These are phyloP conservation scores for Ectropis grisescens DNA, from an alignment of 1,140 invertebrate species.

Conservation along the genomic window DNA sequence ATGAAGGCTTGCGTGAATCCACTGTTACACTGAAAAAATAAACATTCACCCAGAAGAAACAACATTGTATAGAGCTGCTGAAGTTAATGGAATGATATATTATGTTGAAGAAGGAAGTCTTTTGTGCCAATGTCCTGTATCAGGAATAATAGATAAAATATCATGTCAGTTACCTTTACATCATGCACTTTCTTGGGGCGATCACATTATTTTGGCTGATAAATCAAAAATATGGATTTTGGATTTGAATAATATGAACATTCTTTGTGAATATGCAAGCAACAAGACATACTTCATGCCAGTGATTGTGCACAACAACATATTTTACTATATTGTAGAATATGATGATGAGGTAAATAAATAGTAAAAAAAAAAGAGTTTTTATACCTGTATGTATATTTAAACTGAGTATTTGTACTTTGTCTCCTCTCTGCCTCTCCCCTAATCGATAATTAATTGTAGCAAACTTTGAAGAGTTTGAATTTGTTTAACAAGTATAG, in stretches of 20 bases:
- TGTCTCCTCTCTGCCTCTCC: no score
- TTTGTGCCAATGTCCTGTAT: conserved; percentile 21
- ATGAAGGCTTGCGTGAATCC: not conserved
- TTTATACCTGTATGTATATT: conserved; percentile 1
- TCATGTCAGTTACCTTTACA: no score
- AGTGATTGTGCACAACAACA: conserved; percentile 23
- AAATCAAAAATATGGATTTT: conserved; percentile 39
- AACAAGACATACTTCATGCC: conserved; percentile 28
- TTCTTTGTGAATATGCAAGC: conserved; percentile 29
- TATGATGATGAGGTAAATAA: conserved; percentile 27
- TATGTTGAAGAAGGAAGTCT: conserved; percentile 16
- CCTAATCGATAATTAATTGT: no score
- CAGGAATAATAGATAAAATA: conserved; percentile 28
- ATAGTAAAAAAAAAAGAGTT: not conserved
- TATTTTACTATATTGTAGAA: conserved; percentile 42
- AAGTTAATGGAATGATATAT: conserved; percentile 18
- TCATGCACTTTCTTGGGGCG: conserved; percentile 28
- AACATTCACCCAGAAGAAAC: not conserved
- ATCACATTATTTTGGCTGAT: conserved; percentile 26
- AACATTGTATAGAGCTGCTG: no score
- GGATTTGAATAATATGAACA: conserved; percentile 25
- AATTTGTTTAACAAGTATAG: no score
- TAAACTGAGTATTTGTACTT: no score
- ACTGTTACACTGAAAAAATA: not conserved
- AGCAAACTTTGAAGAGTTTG: no score